Base-by-base conservation (phyloP, 2,888 invertebrate species). In the Catocala sponsa region DNA sequence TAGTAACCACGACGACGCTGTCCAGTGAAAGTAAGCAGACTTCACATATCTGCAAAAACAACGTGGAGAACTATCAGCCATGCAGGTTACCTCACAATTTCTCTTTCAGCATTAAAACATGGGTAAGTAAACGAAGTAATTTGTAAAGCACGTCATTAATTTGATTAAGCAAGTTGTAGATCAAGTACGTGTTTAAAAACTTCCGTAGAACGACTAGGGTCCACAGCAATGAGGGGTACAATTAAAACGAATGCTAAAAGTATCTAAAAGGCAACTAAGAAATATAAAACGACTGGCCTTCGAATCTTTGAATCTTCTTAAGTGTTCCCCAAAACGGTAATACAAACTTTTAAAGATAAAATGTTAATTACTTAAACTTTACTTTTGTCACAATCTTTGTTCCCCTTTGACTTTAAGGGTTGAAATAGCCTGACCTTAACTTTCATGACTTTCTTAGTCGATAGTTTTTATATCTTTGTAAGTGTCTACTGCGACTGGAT, bases 281-380 rank as follows among this genome's bases (percentile, higher is more conserved):
- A 52, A 52, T 42, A 60, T 49, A 55, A 46, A 62, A 62, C 25
- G 38, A 11, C 33, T 44, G 47, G 50, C 46, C 38, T 25, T 42
- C 32, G 38, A 46, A 63, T 55, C 58, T 55, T 58, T 15, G 51
- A 55, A 63, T 63, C 63, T 50, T 12, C 55, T 9, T 41, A 60
- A 63, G 55, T 41, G 50, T 38, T 44, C 41, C 55, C 63, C 63
- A 58, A 55, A 63, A 63, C 51, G 54, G 49, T 47, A 58, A 55
- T 58, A 50, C 12, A 63, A 63, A 63, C 55, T 63, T 55, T 59
- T 12, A 44, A 49, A 63, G 63, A 59, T 63, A 63, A 63, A 63
- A 63, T 59, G 58, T 63, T 59, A 63, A 58, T 63, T 59, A 63
- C 58, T 46, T 12, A 50, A 57, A 57, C 38, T 58, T 58, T 15